A percentile compares a stretch with the other conserved stretches of the same genome.
Evolutionary conservation across 2,888 invertebrate genomes (phyloP).

Genomic region (Bruchidius siliquastri): DNA sequence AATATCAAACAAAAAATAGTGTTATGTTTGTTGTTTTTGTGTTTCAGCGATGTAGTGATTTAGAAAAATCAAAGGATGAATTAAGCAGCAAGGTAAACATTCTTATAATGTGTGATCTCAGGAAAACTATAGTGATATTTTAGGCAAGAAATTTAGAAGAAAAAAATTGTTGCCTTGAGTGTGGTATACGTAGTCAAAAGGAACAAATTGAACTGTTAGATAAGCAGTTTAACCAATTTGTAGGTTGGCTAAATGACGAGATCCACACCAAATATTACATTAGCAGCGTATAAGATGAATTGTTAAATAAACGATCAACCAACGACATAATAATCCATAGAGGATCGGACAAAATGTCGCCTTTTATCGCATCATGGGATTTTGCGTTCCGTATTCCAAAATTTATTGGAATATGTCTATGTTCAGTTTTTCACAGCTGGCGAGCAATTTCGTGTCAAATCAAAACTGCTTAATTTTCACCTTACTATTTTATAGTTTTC

Average conservation of each 20-base stretch:
- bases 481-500: too few species aligned
- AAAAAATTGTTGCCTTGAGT: slow-evolving; percentile 18
- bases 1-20: neutral
- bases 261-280: neutral
- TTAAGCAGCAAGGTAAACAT: slow-evolving; percentile 2
- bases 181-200: slow-evolving; percentile 21
- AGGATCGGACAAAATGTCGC: too few species aligned
- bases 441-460: too few species aligned
- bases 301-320: too few species aligned
- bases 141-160: slow-evolving; percentile 14
- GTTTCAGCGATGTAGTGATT: neutral
- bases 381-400: too few species aligned
- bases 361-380: too few species aligned
- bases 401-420: too few species aligned
- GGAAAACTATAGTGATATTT: slow-evolving; percentile 7
- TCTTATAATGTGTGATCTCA: neutral
- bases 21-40: neutral
- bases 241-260: slow-evolving; percentile 10
- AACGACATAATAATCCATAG: too few species aligned
- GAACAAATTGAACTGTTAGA: slow-evolving; percentile 24
- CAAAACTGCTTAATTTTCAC: too few species aligned
- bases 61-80: slow-evolving; percentile 4
- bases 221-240: slow-evolving; percentile 25
- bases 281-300: too few species aligned
- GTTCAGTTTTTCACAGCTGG: too few species aligned